Evolutionary conservation across 2,888 invertebrate species (phyloP).

Genomic region (Chymomyza procnemis): DNA sequence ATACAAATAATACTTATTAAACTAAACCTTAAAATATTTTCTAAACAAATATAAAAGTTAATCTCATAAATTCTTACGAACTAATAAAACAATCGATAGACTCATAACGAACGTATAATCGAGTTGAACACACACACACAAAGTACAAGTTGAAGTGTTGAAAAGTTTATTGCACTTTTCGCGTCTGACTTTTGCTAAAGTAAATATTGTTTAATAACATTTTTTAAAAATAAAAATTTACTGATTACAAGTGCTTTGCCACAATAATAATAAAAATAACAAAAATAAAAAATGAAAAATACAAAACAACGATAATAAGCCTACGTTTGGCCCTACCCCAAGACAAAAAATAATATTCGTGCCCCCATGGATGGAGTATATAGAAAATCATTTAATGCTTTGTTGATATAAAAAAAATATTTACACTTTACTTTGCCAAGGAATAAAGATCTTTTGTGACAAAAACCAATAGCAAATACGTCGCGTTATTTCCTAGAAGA

Average conservation of each 20-base stretch:
- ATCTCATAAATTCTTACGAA: constrained; percentile 36
- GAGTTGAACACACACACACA: constrained; percentile 30
- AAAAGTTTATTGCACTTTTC: constrained; percentile 68
- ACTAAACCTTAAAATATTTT: too few species aligned
- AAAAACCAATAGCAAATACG: background rate
- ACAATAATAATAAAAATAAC: constrained; percentile 15
- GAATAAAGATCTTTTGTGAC: background rate
- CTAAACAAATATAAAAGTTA: background rate
- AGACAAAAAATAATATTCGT: constrained; percentile 39
- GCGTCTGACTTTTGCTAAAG: constrained; percentile 63
- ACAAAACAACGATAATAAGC: constrained; percentile 2
- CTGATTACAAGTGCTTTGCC: constrained; percentile 52
- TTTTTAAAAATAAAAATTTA: constrained; percentile 69
- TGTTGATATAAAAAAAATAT: background rate
- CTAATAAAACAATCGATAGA: constrained; percentile 6
- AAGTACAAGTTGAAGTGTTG: constrained; percentile 42
- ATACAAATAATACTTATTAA: too few species aligned
- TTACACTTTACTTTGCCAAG: background rate
- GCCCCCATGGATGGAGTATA: constrained; percentile 6
- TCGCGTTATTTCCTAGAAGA: too few species aligned
- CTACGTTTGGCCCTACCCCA: constrained; percentile 54
- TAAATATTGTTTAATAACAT: constrained; percentile 71
- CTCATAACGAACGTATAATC: constrained; percentile 19
- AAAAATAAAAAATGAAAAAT: constrained; percentile 9
- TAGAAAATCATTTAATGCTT: constrained; percentile 15